These are phyloP conservation scores for Sebastes itinus DNA, from an alignment of 2,797 vertebrate genomes.

Conservation along the genomic window DNA sequence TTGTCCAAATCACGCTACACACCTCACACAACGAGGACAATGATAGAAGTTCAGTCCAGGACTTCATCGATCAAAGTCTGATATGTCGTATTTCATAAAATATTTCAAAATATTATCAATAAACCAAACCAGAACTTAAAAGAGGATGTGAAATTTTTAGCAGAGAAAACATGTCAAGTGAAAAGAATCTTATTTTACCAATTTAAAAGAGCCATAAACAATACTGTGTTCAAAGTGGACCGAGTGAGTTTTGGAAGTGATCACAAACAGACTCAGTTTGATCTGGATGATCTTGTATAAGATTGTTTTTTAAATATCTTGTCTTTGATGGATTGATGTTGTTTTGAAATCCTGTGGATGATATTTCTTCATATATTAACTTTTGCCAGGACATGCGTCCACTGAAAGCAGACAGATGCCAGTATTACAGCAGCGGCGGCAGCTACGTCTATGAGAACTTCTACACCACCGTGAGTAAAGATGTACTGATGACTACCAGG, in stretches of 20 bases:
- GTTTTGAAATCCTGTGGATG: not conserved
- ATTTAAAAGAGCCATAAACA: not conserved
- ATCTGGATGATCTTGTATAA: not conserved
- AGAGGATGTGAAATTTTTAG: not conserved
- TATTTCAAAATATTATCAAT: not conserved
- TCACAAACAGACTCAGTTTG: not conserved
- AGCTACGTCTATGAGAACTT: conserved; percentile 80
- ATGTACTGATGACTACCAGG: not conserved
- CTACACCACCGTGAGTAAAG: conserved; percentile 73
- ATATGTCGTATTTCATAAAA: not conserved
- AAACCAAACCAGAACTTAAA: not conserved
- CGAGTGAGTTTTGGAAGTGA: not conserved
- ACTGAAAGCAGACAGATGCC: conserved; percentile 77
- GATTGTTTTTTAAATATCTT: not conserved
- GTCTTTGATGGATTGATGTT: not conserved
- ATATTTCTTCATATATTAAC: not conserved
- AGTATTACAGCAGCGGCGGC: conserved; percentile 80
- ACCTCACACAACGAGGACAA: too few species aligned
- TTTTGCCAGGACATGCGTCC: conserved; percentile 79
- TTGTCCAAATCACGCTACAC: not conserved
- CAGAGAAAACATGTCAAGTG: not conserved
- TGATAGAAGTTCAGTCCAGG: not conserved
- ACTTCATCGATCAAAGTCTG: not conserved
- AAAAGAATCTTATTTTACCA: not conserved
- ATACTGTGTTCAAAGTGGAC: not conserved